A percentile compares a stretch with the other conserved stretches of the same genome.
phyloP scores from a whole-genome alignment of 1,140 invertebrate genomes.

The Melitaea cinxia region DNA sequence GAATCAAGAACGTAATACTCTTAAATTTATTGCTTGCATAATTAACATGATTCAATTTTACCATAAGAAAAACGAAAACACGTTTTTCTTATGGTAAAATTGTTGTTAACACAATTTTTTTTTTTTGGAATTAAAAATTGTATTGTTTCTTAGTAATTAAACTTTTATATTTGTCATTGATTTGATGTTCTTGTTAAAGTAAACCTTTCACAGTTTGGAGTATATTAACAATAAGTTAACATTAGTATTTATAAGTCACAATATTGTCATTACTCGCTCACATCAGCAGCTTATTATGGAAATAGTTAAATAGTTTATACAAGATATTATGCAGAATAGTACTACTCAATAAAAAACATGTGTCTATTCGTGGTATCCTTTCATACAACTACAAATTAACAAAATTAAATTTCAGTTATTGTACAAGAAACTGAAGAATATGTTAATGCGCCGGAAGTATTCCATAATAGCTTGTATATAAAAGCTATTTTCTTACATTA shows the following conservation, averaged over 20 bases:
- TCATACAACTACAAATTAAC: too few species aligned
- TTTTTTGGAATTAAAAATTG: neutral
- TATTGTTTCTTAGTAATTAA: neutral
- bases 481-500: slow-evolving; percentile 34
- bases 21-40: slow-evolving; percentile 8
- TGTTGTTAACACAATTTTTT: neutral
- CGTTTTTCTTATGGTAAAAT: neutral
- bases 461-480: slow-evolving; percentile 27
- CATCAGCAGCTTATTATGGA: too few species aligned
- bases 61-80: neutral
- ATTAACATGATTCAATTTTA: neutral
- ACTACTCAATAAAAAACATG: too few species aligned
- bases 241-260: too few species aligned
- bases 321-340: too few species aligned
- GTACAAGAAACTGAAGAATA: neutral
- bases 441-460: slow-evolving; percentile 27
- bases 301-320: too few species aligned
- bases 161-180: too few species aligned
- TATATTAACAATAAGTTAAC: too few species aligned
- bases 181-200: too few species aligned
- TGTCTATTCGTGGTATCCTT: too few species aligned
- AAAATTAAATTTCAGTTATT: neutral
- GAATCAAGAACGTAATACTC: neutral
- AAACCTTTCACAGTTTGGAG: too few species aligned
- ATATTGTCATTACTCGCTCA: too few species aligned